phyloP scores from a whole-genome alignment of 2,113 vertebrate species.

The Stigmatopora argus region DNA sequence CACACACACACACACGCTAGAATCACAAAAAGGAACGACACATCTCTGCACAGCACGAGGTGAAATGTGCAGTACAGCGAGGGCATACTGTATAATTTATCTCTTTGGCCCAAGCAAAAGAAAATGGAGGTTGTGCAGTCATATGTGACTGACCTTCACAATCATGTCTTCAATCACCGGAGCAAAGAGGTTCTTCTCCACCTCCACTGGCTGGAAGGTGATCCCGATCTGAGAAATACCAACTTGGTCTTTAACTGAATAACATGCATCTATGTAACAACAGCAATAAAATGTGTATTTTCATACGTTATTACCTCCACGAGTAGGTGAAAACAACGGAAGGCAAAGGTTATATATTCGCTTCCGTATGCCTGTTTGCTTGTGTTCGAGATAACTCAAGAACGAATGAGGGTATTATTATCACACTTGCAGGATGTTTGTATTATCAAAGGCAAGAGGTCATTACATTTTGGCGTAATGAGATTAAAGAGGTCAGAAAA shows the following conservation, averaged over 20 bases:
- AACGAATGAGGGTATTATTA: too few species aligned
- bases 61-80: constrained; percentile 17
- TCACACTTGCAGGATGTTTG: too few species aligned
- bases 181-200: constrained; percentile 85
- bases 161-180: constrained; percentile 93
- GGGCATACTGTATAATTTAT: constrained; percentile 14
- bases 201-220: constrained; percentile 82
- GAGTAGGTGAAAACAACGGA: too few species aligned
- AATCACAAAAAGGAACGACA: constrained; percentile 18
- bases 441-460: too few species aligned
- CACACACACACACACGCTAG: constrained; percentile 9
- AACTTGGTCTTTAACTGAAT: neutral
- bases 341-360: too few species aligned
- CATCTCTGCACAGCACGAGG: constrained; percentile 13
- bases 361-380: too few species aligned
- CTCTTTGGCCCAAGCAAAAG: constrained; percentile 10
- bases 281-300: too few species aligned
- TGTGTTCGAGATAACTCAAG: too few species aligned
- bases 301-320: too few species aligned
- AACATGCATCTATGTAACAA: too few species aligned
- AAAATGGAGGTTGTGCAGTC: constrained; percentile 13
- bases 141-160: constrained; percentile 78
- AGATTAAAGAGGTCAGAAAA: too few species aligned
- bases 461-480: too few species aligned
- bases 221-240: constrained; percentile 80